Evolutionary conservation across 1,140 invertebrate species (phyloP).

Genomic region (Drosophila parabipectinata): DNA sequence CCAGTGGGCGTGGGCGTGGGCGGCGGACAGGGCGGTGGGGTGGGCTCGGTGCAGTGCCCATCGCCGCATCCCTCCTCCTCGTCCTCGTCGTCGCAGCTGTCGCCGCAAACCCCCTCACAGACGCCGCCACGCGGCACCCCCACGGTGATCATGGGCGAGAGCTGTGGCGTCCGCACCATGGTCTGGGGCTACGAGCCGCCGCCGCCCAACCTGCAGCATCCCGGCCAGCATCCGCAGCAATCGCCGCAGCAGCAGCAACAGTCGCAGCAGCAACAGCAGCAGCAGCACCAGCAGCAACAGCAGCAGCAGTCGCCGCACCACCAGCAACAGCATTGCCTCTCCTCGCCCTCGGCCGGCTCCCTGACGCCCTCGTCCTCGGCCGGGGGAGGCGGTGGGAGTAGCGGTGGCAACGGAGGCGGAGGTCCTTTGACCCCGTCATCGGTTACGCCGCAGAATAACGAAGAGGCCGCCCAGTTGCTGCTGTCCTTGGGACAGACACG

Average conservation of each 20-base stretch:
- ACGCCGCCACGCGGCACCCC: conserved; percentile 89
- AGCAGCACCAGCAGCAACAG: conserved; percentile 82
- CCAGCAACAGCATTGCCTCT: conserved; percentile 70
- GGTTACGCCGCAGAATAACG: conserved; percentile 86
- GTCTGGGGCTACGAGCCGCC: conserved; percentile 88
- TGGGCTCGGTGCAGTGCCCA: conserved; percentile 57
- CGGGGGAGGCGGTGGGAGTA: conserved; percentile 44
- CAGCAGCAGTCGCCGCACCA: conserved; percentile 74
- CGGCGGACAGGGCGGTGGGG: conserved; percentile 19
- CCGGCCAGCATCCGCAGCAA: conserved; percentile 44
- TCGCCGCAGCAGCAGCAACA: conserved; percentile 58
- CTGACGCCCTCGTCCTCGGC: conserved; percentile 81
- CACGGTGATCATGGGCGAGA: conserved; percentile 95
- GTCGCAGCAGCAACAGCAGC: conserved; percentile 64
- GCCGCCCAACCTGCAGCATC: conserved; percentile 55
- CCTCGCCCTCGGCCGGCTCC: conserved; percentile 73
- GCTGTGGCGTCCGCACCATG: conserved; percentile 95
- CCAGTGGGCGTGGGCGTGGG: conserved; percentile 52
- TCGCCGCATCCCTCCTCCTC: conserved; percentile 84
- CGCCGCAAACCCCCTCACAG: conserved; percentile 86
- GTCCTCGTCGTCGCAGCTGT: conserved; percentile 83
- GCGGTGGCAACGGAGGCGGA: conserved; percentile 5
- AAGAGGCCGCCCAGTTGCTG: conserved; percentile 92
- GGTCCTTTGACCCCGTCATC: conserved; percentile 23
- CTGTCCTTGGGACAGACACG: conserved; percentile 90